phyloP scores from a whole-genome alignment of 2,888 invertebrate species.

The Strigamia transsilvanica region DNA sequence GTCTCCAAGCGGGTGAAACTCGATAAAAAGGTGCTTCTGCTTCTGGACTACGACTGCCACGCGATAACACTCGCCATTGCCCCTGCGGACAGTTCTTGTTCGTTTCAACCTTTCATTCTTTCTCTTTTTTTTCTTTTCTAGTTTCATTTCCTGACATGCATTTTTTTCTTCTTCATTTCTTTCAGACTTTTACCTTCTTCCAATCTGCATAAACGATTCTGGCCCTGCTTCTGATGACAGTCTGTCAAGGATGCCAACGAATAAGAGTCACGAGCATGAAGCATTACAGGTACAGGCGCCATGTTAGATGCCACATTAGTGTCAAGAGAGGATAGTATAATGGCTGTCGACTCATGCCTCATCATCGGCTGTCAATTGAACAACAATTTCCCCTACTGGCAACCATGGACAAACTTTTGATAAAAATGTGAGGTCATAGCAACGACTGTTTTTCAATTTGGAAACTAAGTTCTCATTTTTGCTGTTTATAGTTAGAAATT shows the following conservation, averaged over 20 bases:
- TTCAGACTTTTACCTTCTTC: slow-evolving; percentile 20
- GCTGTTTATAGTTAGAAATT: no score
- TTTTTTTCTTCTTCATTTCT: slow-evolving; percentile 3
- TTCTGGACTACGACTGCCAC: not conserved
- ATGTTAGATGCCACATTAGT: slow-evolving; percentile 42
- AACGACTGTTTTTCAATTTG: not conserved
- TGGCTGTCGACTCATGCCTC: slow-evolving; percentile 36
- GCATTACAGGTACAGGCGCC: slow-evolving; percentile 43
- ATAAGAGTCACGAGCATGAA: slow-evolving; percentile 24
- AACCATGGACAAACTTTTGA: not conserved
- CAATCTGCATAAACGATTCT: slow-evolving; percentile 44
- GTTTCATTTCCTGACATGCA: slow-evolving; percentile 15
- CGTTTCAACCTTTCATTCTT: slow-evolving; percentile 7
- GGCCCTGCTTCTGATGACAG: slow-evolving; percentile 15
- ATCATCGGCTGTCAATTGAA: slow-evolving; percentile 38
- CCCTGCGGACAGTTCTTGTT: slow-evolving; percentile 33
- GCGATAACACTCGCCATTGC: slow-evolving; percentile 28
- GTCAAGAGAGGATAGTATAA: slow-evolving; percentile 23
- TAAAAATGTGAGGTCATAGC: not conserved
- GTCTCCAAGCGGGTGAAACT: not conserved
- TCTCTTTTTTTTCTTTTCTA: not conserved
- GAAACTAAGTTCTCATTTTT: no score
- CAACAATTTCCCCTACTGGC: not conserved
- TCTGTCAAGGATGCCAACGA: slow-evolving; percentile 37
- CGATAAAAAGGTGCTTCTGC: not conserved